A percentile compares a stretch with the other conserved stretches of the same genome.
Conservation (phyloP, 2,797 vertebrate genomes). For the Yasuhikotakia modesta region DNA sequence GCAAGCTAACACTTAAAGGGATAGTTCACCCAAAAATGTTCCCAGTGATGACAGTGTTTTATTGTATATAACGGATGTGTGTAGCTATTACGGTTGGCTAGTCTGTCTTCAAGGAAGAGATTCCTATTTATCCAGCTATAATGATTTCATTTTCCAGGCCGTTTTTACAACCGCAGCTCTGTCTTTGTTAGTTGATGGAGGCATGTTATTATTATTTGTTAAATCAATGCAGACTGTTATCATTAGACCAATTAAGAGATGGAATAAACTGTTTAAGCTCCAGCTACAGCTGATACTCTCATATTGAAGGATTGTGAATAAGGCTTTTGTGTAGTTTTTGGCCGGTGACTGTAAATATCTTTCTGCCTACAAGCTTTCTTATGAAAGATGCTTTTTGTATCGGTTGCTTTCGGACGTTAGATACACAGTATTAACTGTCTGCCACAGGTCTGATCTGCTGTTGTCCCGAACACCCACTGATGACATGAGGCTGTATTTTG, state of each 20-base stretch:
- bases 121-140: neutral
- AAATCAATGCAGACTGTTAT: constrained; percentile 3
- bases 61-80: neutral
- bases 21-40: neutral
- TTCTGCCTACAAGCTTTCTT: constrained; percentile 3
- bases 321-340: constrained; percentile 1
- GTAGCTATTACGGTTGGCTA: neutral
- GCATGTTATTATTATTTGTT: neutral
- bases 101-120: neutral
- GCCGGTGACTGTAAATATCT: neutral
- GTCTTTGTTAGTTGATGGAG: neutral
- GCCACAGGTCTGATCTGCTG: neutral
- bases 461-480: constrained; percentile 1
- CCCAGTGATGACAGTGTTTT: neutral
- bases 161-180: neutral
- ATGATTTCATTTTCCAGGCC: constrained; percentile 8
- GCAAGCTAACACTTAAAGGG: neutral
- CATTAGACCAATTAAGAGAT: neutral
- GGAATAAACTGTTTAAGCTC: neutral
- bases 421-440: neutral
- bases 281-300: neutral
- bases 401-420: neutral
- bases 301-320: neutral
- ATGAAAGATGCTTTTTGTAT: constrained; percentile 25
- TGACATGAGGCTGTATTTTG: neutral